Evolutionary conservation across 35 echinoderm and acorn worm species (phyloP).

Genomic region (Apostichopus parvimensis): DNA sequence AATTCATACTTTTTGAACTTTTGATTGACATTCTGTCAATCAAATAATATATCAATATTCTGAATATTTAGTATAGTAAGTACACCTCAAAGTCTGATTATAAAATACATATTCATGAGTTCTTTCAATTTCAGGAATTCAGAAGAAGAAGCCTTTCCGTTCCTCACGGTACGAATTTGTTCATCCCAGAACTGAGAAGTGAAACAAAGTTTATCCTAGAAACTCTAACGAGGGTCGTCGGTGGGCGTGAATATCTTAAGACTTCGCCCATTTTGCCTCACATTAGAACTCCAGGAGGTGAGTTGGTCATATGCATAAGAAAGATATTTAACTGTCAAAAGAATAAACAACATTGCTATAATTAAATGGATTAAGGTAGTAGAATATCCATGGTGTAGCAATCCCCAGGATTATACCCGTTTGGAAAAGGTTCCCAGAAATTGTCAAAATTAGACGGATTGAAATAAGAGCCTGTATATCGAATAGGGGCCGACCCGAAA

Average conservation of each 20-base stretch:
- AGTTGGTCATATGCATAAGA: not conserved
- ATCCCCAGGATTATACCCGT: no score
- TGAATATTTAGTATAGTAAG: slow-evolving; percentile 6
- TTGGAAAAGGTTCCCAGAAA: no score
- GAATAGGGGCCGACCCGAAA: no score
- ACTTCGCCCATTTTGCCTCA: slow-evolving; percentile 71
- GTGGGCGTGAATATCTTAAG: slow-evolving; percentile 43
- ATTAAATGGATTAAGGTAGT: no score
- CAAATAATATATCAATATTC: not conserved
- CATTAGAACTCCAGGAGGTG: slow-evolving; percentile 74
- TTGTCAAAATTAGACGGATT: no score
- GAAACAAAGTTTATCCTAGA: slow-evolving; percentile 45
- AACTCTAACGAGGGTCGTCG: slow-evolving; percentile 40
- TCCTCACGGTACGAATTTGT: slow-evolving; percentile 57
- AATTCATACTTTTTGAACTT: no score
- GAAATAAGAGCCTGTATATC: no score
- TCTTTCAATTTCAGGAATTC: slow-evolving; percentile 27
- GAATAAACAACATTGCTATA: no score
- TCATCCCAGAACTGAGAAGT: slow-evolving; percentile 31
- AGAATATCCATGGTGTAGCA: no score
- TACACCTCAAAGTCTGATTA: no score
- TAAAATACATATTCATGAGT: not conserved
- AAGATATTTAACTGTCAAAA: not conserved
- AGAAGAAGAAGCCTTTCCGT: slow-evolving; percentile 19
- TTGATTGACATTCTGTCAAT: no score